These are phyloP conservation scores for Aplochiton taeniatus DNA, from an alignment of 2,797 vertebrate species.

Conservation along the genomic window DNA sequence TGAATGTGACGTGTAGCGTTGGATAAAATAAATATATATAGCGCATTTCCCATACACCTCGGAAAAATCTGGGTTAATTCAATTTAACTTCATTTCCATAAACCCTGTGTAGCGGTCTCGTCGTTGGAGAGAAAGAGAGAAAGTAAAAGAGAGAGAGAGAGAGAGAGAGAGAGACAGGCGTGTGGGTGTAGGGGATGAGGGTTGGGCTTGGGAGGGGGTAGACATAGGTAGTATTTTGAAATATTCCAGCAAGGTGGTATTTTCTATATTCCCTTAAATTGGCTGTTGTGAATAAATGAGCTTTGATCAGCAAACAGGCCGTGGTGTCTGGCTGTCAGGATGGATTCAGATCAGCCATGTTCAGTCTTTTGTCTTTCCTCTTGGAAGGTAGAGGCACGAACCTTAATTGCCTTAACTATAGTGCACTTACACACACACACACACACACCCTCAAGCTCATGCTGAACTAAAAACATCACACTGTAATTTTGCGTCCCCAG, in stretches of 20 bases:
- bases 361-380: conserved; percentile 46
- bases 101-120: too few species aligned
- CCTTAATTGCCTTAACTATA: conserved; percentile 59
- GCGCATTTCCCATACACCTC: too few species aligned
- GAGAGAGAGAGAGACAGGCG: too few species aligned
- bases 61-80: too few species aligned
- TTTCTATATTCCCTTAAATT: conserved; percentile 21
- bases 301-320: conserved; percentile 43
- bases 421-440: conserved; percentile 48
- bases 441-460: conserved; percentile 1
- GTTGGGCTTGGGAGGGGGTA: too few species aligned
- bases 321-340: conserved; percentile 49
- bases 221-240: background rate
- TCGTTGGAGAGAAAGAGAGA: too few species aligned
- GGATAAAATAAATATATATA: too few species aligned
- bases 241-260: conserved; percentile 26
- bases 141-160: too few species aligned
- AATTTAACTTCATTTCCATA: too few species aligned
- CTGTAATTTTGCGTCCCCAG: background rate
- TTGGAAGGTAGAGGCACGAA: conserved; percentile 42
- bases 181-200: too few species aligned
- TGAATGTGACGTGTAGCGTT: too few species aligned
- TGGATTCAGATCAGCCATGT: conserved; percentile 34
- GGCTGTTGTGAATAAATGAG: conserved; percentile 19
- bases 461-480: background rate